Base-by-base conservation (phyloP, 2,888 invertebrate genomes). In the Campoplex capitator region DNA sequence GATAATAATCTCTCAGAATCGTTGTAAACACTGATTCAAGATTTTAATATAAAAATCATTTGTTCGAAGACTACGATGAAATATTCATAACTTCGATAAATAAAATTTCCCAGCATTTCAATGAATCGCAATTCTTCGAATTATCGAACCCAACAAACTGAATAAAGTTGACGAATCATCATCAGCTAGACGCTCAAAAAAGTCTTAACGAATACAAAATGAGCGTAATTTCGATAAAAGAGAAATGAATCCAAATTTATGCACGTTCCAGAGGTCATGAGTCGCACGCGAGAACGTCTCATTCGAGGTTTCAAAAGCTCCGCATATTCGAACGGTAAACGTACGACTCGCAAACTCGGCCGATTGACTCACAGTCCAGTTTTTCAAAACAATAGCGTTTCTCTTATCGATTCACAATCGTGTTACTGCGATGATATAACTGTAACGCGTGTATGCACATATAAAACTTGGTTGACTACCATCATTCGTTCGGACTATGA, bases 301-400 rank as follows among this genome's bases (percentile, higher is more conserved):
- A 48, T 81, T 32, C 38, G 23, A 54, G 23, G 54, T 67, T 42
- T 75, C 35, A 58, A 65, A 58, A 65, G n/a, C 23, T 51, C 28
- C 45, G 38, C 38, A 38, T 6, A 35, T 38, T 35, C 38, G 18
- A 35, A 35, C 16, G 51, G 54, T 35, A 35, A 54, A 73, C 42
- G 51, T 6, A 6, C 38, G 38, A 6, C 3, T 3, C 18, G 18
- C 7, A n/a, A 74, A 18, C 56, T 74, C 38, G n/a, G 23, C 7
- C 28, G 13, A 8, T 74, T 74, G 48, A 48, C 42, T 62, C 8
- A 23, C 23, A 11, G 48, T 9, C 42, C 0, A 45, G 78, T 58
- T 88, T 88, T 87, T 83, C 85, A 73, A 77, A 88, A 88, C 87
- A 87, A 78, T 85, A 79, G 83, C 62, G 32, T 88, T 84, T 54